These are phyloP conservation scores for Glaucopsyche alexis DNA, from an alignment of 2,888 invertebrate species.

Conservation along the genomic window DNA sequence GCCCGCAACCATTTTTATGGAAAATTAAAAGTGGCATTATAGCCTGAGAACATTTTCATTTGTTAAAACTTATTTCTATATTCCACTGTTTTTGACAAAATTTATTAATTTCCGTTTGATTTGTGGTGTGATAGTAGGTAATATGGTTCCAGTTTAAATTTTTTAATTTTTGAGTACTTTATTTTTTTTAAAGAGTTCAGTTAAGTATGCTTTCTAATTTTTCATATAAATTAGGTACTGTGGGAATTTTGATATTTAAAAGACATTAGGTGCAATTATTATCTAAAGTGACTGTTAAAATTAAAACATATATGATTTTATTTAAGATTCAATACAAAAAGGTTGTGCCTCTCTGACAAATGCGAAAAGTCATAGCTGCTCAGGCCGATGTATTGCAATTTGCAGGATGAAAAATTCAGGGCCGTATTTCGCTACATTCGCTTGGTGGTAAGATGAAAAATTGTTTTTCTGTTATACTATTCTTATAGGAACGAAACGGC, in stretches of 20 bases:
- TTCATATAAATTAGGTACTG: too few relatives aligned
- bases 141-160: neutral
- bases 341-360: slow-evolving; percentile 59
- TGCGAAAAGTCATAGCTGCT: slow-evolving; percentile 68
- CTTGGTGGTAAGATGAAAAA: too few relatives aligned
- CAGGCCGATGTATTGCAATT: slow-evolving; percentile 56
- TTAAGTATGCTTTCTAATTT: too few relatives aligned
- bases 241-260: too few relatives aligned
- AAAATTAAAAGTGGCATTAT: slow-evolving; percentile 16
- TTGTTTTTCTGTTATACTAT: too few relatives aligned
- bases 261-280: neutral
- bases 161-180: too few relatives aligned
- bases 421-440: slow-evolving; percentile 45
- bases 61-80: neutral
- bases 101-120: too few relatives aligned
- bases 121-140: too few relatives aligned
- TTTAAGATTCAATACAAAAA: slow-evolving; percentile 39
- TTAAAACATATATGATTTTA: neutral
- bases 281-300: neutral
- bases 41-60: slow-evolving; percentile 21
- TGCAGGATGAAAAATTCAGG: slow-evolving; percentile 57
- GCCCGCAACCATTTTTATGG: slow-evolving; percentile 47
- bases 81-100: neutral
- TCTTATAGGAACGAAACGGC: too few relatives aligned
- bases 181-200: too few relatives aligned